Base-by-base conservation (phyloP, 2,113 vertebrate species). In the Cavia porcellus region DNA sequence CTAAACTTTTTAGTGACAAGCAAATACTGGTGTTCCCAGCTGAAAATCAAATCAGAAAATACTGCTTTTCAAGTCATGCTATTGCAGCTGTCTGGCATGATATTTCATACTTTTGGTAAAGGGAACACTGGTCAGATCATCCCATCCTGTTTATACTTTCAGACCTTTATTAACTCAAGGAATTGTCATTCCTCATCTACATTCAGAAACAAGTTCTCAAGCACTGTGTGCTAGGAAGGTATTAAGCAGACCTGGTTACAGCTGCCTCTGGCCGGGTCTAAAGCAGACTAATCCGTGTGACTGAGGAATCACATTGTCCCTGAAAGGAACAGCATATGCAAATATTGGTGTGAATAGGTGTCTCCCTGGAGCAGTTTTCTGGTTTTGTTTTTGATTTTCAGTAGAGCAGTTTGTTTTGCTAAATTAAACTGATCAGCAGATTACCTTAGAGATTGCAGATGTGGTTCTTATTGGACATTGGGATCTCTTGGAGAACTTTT, bases 181-280 rank as follows among this genome's bases (percentile, higher is more conserved):
- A 92, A 85, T 91, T 75, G 28, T 93, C 45, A 42, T 83, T 86
- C 68, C 68, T 91, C n/a, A 75, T 25, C 32, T 50, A 82, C 61
- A 79, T 38, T 94, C 92, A 96, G 83, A 94, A 96, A 94, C 64
- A 35, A 93, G 91, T 96, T 55, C 55, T 80, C 83, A 95, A 86
- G 68, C 6, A 94, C n/a, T 17, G 0, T 59, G 6, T 90, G 3
- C 45, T 93, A 38, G 77, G n/a, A 86, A 91, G 10, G 35, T n/a
- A 55, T 55, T 68, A 80, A 89, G 30, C 61, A 95, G 38, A 89
- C 5, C 68, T 93, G 52, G 32, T 94, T 75, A 81, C 45, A 79
- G 45, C 72, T 90, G 64, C 74, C 50, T 50, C 15, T 24, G 57
- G 50, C 42, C 79, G 68, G 50, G 12, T 57, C 32, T 42, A 52